Evolutionary conservation across 2,113 vertebrate species (phyloP).

Genomic region (Etheostoma cragini): DNA sequence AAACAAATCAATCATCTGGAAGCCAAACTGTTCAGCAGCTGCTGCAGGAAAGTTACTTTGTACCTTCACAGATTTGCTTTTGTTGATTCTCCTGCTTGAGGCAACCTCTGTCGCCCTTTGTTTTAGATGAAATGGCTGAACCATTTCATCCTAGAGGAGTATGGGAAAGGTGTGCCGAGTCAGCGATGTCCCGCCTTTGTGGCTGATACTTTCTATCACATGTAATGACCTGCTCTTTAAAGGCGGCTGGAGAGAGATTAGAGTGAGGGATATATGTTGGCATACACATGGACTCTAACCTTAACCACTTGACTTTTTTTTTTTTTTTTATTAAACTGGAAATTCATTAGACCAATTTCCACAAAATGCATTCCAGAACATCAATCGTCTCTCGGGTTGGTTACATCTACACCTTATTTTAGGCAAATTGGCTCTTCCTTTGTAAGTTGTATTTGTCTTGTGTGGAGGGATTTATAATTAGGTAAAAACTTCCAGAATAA

Average conservation of each 20-base stretch:
- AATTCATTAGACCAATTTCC: not conserved
- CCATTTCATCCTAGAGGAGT: slow-evolving; percentile 46
- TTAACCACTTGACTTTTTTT: not conserved
- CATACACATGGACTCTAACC: slow-evolving; percentile 6
- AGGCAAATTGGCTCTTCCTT: not conserved
- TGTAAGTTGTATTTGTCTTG: slow-evolving; percentile 17
- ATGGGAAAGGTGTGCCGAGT: slow-evolving; percentile 35
- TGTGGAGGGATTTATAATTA: slow-evolving; percentile 22
- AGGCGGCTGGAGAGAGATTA: slow-evolving; percentile 34
- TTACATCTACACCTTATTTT: not conserved
- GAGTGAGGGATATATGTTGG: slow-evolving; percentile 10
- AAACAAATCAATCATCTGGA: slow-evolving; percentile 44
- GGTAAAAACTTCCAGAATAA: slow-evolving; percentile 21
- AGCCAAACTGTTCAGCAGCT: slow-evolving; percentile 23
- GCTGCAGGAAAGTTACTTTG: slow-evolving; percentile 1
- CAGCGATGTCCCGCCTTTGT: slow-evolving; percentile 46
- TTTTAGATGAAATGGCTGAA: slow-evolving; percentile 34
- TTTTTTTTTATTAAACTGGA: slow-evolving; percentile 2
- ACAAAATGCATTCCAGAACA: not conserved
- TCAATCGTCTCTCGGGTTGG: too few species aligned
- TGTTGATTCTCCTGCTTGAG: not conserved
- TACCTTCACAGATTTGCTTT: slow-evolving; percentile 8
- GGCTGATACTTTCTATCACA: slow-evolving; percentile 36
- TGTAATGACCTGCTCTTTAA: slow-evolving; percentile 43
- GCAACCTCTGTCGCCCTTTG: slow-evolving; percentile 12